A percentile compares a stretch with the other conserved stretches of the same genome.
Conservation (phyloP, 2,113 vertebrate species). For the Python bivittatus region DNA sequence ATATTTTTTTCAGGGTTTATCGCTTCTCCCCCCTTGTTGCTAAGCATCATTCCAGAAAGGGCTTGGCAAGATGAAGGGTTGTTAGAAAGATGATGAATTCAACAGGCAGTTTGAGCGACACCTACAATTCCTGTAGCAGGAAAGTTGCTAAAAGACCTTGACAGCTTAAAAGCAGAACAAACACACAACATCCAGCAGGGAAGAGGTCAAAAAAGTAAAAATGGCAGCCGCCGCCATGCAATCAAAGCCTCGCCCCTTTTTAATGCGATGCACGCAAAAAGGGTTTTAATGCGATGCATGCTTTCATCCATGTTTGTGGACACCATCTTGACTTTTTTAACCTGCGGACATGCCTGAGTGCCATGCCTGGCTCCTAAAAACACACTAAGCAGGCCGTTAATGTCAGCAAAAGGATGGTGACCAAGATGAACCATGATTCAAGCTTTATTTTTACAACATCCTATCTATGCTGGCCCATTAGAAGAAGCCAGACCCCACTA, state of each 20-base stretch:
- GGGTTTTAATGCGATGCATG: background rate
- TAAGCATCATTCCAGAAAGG: background rate
- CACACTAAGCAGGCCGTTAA: background rate
- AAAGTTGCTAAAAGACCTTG: background rate
- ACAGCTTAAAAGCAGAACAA: background rate
- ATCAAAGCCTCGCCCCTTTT: background rate
- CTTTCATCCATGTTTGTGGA: background rate
- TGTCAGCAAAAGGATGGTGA: background rate
- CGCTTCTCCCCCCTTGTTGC: background rate
- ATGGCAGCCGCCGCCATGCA: background rate
- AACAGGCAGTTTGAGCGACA: background rate
- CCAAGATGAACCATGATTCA: background rate
- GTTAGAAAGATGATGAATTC: background rate
- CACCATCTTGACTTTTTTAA: background rate
- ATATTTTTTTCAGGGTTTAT: background rate
- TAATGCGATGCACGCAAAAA: background rate
- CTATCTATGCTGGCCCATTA: background rate
- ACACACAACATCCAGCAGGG: background rate
- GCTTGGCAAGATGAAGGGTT: background rate
- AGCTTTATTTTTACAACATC: background rate
- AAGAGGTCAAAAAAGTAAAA: background rate
- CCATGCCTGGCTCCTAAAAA: no score
- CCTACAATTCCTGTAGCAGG: background rate
- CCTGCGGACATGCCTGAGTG: background rate
- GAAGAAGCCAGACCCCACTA: background rate